Percentiles rank a stretch among this genome's conserved stretches.
These are phyloP conservation scores for Alligator mississippiensis DNA, from an alignment of 2,113 vertebrate species.

Conservation along the genomic window DNA sequence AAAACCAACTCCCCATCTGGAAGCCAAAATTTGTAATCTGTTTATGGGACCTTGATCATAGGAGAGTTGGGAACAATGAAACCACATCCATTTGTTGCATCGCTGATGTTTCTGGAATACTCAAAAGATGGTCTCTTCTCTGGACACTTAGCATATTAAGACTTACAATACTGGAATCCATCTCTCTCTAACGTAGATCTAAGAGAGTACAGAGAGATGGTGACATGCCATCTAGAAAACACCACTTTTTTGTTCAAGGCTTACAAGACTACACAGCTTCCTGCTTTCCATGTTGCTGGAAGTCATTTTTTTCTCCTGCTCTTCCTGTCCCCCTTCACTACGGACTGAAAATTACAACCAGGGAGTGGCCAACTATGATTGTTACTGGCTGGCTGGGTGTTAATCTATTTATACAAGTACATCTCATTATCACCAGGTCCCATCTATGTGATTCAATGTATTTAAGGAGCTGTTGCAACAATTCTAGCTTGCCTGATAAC, in stretches of 20 bases:
- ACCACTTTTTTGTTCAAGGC: accelerated
- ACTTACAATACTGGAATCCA: background rate
- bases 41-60: background rate
- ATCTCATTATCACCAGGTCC: background rate
- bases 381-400: background rate
- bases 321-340: background rate
- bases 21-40: slow-evolving; percentile 36
- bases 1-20: slow-evolving; percentile 36
- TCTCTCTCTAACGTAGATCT: background rate
- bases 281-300: background rate
- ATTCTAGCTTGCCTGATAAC: slow-evolving; percentile 34
- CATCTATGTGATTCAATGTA: background rate
- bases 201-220: background rate
- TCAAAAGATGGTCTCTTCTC: background rate
- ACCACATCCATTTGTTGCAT: background rate
- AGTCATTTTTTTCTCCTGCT: background rate
- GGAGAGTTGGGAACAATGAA: background rate
- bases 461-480: slow-evolving; percentile 33
- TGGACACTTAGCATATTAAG: background rate
- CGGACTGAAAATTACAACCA: background rate
- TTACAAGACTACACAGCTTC: accelerated
- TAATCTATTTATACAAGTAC: background rate
- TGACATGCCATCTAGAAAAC: accelerated
- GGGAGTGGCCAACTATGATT: background rate
- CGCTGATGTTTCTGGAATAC: background rate